Evolutionary conservation across 2,113 vertebrate species (phyloP).

Genomic region (Tor tambroides): DNA sequence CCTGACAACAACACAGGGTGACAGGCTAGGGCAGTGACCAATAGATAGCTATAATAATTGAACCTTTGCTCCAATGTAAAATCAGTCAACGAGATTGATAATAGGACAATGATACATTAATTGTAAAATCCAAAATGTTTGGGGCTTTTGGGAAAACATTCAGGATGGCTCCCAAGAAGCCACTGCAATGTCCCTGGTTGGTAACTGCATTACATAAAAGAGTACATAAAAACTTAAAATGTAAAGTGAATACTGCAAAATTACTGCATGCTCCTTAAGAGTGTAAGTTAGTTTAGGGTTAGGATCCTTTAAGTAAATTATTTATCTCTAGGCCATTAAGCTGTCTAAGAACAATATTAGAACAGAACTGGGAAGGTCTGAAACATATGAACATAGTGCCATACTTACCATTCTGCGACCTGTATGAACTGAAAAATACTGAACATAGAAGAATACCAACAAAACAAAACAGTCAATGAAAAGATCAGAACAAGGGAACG

Average conservation of each 20-base stretch:
- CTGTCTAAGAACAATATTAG: background rate
- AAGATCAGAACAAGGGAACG: background rate
- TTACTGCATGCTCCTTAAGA: background rate
- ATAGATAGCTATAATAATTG: background rate
- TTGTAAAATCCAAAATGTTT: background rate
- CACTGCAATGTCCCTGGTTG: background rate
- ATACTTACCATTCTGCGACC: background rate
- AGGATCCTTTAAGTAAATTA: background rate
- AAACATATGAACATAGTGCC: background rate
- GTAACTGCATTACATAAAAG: no score
- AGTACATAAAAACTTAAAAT: background rate
- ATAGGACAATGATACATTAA: background rate
- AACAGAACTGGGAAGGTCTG: background rate
- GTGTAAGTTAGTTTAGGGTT: background rate
- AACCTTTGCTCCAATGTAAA: background rate
- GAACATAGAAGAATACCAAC: background rate
- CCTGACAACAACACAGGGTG: background rate
- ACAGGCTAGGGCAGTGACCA: background rate
- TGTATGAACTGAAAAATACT: background rate
- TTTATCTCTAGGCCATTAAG: background rate
- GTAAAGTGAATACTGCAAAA: background rate
- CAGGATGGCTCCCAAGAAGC: background rate
- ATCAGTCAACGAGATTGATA: background rate
- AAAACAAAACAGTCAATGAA: background rate
- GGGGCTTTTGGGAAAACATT: background rate